A percentile compares a stretch with the other conserved stretches of the same genome.
Conservation (phyloP, 2,797 vertebrate genomes). For the Malurus leucopterus region DNA sequence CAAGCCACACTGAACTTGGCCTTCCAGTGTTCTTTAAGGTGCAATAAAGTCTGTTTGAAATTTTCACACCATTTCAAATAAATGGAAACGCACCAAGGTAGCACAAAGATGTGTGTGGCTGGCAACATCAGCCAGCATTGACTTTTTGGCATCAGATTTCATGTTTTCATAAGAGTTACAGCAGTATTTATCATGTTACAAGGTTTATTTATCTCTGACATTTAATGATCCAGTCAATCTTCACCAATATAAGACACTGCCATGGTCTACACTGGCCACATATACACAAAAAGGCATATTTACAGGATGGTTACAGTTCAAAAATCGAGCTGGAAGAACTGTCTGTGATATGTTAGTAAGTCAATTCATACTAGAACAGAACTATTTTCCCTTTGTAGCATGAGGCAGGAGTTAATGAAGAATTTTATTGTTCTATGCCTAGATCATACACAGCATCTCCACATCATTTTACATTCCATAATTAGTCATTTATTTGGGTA, state of each 20-base stretch:
- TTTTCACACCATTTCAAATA: not conserved
- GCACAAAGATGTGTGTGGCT: not conserved
- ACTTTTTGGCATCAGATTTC: not conserved
- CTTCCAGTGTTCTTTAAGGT: not conserved
- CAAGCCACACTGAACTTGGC: not conserved
- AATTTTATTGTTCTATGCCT: not conserved
- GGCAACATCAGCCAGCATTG: not conserved
- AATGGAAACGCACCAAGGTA: not conserved
- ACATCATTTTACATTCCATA: not conserved
- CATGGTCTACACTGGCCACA: not conserved
- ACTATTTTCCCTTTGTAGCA: not conserved
- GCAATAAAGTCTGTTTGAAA: not conserved
- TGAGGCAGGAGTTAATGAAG: not conserved
- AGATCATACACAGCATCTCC: not conserved
- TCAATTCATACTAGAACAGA: not conserved
- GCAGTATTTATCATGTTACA: not conserved
- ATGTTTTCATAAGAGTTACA: not conserved
- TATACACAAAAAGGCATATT: not conserved
- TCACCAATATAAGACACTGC: not conserved
- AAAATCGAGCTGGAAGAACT: not conserved
- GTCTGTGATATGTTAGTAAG: not conserved
- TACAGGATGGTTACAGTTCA: not conserved
- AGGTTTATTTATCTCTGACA: not conserved
- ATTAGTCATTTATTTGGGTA: not conserved
- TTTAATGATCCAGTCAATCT: not conserved